Base-by-base conservation (phyloP, 2,888 invertebrate genomes). In the Beris morrisii region DNA sequence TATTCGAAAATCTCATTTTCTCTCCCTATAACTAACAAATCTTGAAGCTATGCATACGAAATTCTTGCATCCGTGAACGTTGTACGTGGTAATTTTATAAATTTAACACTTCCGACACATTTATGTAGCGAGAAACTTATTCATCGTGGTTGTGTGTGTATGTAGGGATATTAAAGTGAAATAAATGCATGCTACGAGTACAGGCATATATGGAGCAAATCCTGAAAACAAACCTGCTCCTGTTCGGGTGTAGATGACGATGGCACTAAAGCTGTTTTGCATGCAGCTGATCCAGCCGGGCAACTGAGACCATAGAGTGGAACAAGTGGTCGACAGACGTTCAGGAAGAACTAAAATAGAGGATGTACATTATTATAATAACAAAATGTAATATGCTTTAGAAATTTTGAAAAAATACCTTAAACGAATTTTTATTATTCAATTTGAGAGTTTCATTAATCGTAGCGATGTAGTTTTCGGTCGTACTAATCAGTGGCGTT, bases 301-400 rank as follows among this genome's bases (percentile, higher is more conserved):
- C 81, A 80, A 71, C 79, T 78, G 71, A 79, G 73, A 69, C 77
- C 76, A 73, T 74, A 78, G 73, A 76, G 76, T 65, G 80, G 75
- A 72, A 80, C 78, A 71, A 81, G 74, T 70, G 80, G 80, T 71
- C 79, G 77, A 72, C 81, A 81, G 65, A 81, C 79, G 73, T 81
- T 81, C 69, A 81, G 70, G 71, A 75, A 79, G 73, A 78, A 77
- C 78, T 79, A 73, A 54, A 69, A 69, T 65, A 65, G 46, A 55
- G 2, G 30, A 32, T 55, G n/a, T 53, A 31, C 30, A 3, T 38
- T 5, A 38, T 5, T 38, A 7, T 22, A 22, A 22, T 22, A 22
- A 22, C 22, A 22, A 22, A 22, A 22, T 3, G 22, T 22, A 22
- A 22, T 22, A 22, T 22, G 28, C 6, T 12, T 48, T 50, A 15